Base-by-base conservation (phyloP, 1,140 invertebrate genomes). In the Paralvinella palmiformis region DNA sequence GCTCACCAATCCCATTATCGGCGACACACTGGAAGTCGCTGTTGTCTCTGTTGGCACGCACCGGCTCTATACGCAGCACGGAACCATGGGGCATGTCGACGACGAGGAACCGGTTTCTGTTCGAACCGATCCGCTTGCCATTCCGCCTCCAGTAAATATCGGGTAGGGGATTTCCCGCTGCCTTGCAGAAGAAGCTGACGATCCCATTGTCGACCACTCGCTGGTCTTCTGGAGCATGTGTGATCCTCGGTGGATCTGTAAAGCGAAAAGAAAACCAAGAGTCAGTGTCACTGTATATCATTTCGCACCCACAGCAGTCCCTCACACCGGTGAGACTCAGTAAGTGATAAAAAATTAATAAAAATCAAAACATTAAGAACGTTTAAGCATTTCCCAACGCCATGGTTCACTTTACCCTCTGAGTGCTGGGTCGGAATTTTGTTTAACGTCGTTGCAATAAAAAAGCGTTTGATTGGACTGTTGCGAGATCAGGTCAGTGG, bases 121-220 rank as follows among this genome's bases (percentile, higher is more conserved):
- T 60, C 33, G 81, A 89, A 87, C 73, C 87, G 85, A 77, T 89
- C 83, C 65, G 88, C 79, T 92, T 92, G 55, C 87, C 87, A 82
- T 93, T 93, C 80, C 93, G 93, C 68, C 89, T 85, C 93, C 92
- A 95, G 76, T 90, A 86, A 70, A 96, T 91, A 69, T 87, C 86
- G 1, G 92, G 92, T 17, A 77, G 73, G 45, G 95, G 95, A 82
- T 93, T 89, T 20, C 94, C 94, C 53, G 89, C 85, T 20, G 94
- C 94, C 52, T 88, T 89, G 84, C 95, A 98, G 81, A 93, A 94
- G 84, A 98, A 96, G 44, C 90, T 91, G 1, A 94, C 94, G 60
- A 92, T 90, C n/a, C 89, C 89, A 61, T 91, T 91, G 58, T 88
- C 89, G 63, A 88, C 87, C 33, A 96, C 94, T 60, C 71, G 74